Base-by-base conservation (phyloP, 53 echinoderm and acorn worm species). In the Astropecten irregularis region DNA sequence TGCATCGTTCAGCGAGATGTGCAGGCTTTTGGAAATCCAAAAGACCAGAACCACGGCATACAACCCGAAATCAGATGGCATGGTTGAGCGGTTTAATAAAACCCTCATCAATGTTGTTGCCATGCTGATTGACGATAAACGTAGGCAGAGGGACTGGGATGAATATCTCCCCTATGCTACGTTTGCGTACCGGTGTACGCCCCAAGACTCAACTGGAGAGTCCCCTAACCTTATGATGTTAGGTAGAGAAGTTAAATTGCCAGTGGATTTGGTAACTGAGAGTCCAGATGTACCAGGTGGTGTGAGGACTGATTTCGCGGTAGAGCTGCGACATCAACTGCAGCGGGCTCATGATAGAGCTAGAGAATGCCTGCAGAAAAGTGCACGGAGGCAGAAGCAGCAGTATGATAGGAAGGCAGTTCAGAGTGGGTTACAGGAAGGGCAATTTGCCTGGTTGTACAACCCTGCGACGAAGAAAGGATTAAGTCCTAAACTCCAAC, bases 41-140 rank as follows among this genome's bases (percentile, higher is more conserved):
- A 84, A 84, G n/a, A 68, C 84, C 25, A 10, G 50, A 44, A 82
- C 65, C n/a, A 53, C 53, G 3, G 42, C 84, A 0, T 54, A 66
- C 26, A 66, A 69, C 26, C 84, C 70, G 4, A 66, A 84, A 21
- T 69, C 69, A n/a, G 84, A 84, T 35, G 70, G 84, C 3, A 13
- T 68, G 5, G 22, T 54, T 1, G 84, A 84, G 21, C 15, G 84
- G 18, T 84, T 53, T 49, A 70, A 84, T 28, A 33, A 53, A 19
- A 67, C 66, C n/a, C 66, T 55, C 4, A 11, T 69, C 18, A 40
- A 81, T 31, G 61, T 44, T 11, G 29, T 81, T 16, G 81, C 81
- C 7, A 62, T 62, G 19, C 61, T 62, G 81, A 19, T 81, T 27
- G 81, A 81, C 81, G 39, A 1, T 4, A 2, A 15, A 11, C 18